phyloP scores from a whole-genome alignment of 2,113 vertebrate genomes.

The Piprites chloris region DNA sequence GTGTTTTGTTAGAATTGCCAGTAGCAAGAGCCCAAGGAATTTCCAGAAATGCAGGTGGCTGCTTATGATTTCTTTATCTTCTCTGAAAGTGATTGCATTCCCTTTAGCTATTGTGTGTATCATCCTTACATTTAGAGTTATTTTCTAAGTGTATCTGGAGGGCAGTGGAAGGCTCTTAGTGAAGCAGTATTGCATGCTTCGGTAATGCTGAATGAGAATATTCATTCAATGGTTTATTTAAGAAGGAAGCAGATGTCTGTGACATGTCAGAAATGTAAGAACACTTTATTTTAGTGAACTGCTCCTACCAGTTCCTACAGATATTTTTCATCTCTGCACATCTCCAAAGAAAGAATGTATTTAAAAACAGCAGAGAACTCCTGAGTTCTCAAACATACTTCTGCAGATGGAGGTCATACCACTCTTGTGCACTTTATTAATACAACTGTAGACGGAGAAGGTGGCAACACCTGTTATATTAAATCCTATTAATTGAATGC shows the following conservation, averaged over 20 bases:
- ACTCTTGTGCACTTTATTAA: neutral
- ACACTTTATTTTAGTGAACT: slow-evolving; percentile 7
- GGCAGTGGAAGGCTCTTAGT: slow-evolving; percentile 46
- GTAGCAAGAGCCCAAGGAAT: slow-evolving; percentile 8
- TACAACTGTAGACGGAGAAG: neutral
- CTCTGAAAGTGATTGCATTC: slow-evolving; percentile 18
- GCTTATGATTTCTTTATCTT: slow-evolving; percentile 42
- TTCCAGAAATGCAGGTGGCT: slow-evolving; percentile 37
- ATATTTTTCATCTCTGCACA: neutral
- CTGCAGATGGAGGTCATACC: neutral
- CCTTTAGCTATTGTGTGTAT: slow-evolving; percentile 35
- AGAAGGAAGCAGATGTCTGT: slow-evolving; percentile 37
- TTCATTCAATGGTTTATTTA: slow-evolving; percentile 45
- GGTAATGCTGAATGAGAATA: slow-evolving; percentile 25
- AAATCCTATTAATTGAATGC: neutral
- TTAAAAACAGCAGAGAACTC: neutral
- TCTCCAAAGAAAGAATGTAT: neutral
- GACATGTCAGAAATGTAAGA: slow-evolving; percentile 28
- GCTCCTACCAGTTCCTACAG: slow-evolving; percentile 16
- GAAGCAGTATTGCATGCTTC: slow-evolving; percentile 18
- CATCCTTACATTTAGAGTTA: slow-evolving; percentile 29
- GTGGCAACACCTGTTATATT: neutral
- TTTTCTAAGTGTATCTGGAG: slow-evolving; percentile 55
- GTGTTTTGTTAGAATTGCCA: neutral
- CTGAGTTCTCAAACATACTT: neutral